phyloP scores from a whole-genome alignment of 2,113 vertebrate genomes.

The Thermophis baileyi region DNA sequence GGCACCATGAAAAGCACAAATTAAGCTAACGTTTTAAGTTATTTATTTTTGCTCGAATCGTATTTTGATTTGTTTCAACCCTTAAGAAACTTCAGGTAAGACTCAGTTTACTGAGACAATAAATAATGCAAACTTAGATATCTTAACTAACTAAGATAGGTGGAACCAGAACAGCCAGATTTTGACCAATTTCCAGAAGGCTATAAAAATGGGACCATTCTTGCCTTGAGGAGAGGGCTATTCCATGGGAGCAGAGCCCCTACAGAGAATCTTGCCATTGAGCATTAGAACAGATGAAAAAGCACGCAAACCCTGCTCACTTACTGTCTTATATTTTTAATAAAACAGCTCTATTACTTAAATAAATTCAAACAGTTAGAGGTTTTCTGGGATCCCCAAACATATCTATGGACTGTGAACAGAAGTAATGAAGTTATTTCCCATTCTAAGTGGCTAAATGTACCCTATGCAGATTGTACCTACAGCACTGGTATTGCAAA shows the following conservation, averaged over 20 bases:
- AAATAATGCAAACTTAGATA: not conserved
- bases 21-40: not conserved
- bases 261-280: not conserved
- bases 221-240: not conserved
- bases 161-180: not conserved
- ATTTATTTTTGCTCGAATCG: not conserved
- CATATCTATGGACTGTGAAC: not conserved
- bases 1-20: not conserved
- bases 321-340: not conserved
- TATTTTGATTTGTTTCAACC: not conserved
- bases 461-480: not conserved
- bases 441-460: not conserved
- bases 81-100: not conserved
- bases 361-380: not conserved
- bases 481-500: not conserved
- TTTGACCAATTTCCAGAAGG: not conserved
- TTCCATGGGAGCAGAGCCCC: not conserved
- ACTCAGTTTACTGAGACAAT: not conserved
- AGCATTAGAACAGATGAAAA: not conserved
- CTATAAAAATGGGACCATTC: not conserved
- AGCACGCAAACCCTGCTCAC: not conserved
- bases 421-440: not conserved
- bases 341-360: not conserved
- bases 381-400: not conserved
- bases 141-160: not conserved